Percentiles rank a stretch among this genome's conserved stretches.
These are phyloP conservation scores for Pelochelys cantorii DNA, from an alignment of 2,797 vertebrate genomes.

Conservation along the genomic window DNA sequence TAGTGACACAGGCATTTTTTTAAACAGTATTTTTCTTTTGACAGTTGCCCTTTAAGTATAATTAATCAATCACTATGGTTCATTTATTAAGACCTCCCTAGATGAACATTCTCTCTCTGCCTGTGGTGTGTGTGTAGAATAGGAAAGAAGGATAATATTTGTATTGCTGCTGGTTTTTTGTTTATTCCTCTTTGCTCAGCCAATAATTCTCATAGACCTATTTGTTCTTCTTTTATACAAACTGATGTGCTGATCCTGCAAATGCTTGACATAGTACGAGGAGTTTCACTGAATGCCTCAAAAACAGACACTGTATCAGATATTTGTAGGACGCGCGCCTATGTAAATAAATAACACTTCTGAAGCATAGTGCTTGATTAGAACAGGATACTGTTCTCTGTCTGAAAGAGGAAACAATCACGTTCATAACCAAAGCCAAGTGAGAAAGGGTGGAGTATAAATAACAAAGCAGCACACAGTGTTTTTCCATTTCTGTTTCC, in stretches of 20 bases:
- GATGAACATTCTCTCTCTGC: slow-evolving; percentile 21
- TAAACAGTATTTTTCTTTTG: slow-evolving; percentile 41
- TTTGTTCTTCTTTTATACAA: not conserved
- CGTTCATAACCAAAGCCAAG: slow-evolving; percentile 49
- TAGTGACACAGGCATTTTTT: not conserved
- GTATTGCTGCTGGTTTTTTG: not conserved
- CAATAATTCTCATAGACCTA: slow-evolving; percentile 41
- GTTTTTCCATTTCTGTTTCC: slow-evolving; percentile 70
- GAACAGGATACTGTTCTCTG: not conserved
- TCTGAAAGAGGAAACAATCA: slow-evolving; percentile 52
- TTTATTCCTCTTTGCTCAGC: not conserved
- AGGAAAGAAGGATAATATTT: slow-evolving; percentile 8
- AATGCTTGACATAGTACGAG: not conserved
- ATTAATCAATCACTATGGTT: not conserved
- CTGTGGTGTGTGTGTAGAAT: not conserved
- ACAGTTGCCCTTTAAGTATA: slow-evolving; percentile 19
- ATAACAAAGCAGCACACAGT: slow-evolving; percentile 60
- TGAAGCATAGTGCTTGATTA: slow-evolving; percentile 4
- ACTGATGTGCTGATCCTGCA: slow-evolving; percentile 11
- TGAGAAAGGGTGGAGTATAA: slow-evolving; percentile 66
- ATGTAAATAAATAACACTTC: slow-evolving; percentile 10
- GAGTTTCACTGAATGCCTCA: not conserved
- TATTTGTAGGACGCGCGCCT: not conserved
- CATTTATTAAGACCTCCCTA: slow-evolving; percentile 10
- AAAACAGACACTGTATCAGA: not conserved